A percentile compares a stretch with the other conserved stretches of the same genome.
These are phyloP conservation scores for Ophioninae sp. DNA, from an alignment of 2,888 invertebrate genomes.

Conservation along the genomic window DNA sequence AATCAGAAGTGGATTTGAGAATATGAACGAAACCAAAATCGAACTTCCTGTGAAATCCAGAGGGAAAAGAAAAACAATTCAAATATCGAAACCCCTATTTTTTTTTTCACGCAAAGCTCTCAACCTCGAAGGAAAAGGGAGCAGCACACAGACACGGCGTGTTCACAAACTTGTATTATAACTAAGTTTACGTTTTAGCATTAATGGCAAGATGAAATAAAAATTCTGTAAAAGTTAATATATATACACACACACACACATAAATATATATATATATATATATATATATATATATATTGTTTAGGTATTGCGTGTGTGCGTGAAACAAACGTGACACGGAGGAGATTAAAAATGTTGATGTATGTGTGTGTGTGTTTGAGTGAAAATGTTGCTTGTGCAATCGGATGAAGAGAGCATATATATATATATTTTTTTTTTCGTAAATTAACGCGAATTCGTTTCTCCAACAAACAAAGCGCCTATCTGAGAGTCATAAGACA, in stretches of 20 bases:
- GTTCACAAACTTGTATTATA: conserved; percentile 74
- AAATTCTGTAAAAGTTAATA: conserved; percentile 65
- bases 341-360: conserved; percentile 7
- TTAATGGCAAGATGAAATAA: conserved; percentile 57
- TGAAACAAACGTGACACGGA: conserved; percentile 52
- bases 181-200: conserved; percentile 72
- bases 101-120: not conserved
- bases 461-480: conserved; percentile 12
- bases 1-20: conserved; percentile 17
- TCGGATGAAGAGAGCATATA: not conserved
- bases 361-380: conserved; percentile 4
- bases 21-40: conserved; percentile 2
- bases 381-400: not conserved
- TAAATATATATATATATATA: conserved; percentile 55
- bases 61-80: not conserved
- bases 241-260: no score
- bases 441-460: conserved; percentile 12
- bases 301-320: conserved; percentile 60
- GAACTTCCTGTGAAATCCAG: not conserved
- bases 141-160: conserved; percentile 48
- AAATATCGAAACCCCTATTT: not conserved
- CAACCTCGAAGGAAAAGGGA: conserved; percentile 11
- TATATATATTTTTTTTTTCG: not conserved
- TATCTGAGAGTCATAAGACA: conserved; percentile 32
- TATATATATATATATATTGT: conserved; percentile 64